Conservation (phyloP, 1,140 invertebrate genomes). For the Papilio xuthus region DNA sequence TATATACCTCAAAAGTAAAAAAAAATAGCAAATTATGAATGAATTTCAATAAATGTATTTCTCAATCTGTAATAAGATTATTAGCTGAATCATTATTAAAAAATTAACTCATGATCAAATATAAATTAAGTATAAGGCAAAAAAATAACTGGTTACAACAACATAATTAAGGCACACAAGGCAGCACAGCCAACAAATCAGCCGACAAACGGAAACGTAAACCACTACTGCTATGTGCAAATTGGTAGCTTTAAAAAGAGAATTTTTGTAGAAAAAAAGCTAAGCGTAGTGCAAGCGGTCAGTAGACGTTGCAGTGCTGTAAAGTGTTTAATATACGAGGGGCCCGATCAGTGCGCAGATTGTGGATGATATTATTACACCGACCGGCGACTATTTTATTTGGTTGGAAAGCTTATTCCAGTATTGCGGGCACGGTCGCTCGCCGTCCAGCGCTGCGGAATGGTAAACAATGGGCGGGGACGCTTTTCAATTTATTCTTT, state of each 20-base stretch:
- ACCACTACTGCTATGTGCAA: slow-evolving; percentile 65
- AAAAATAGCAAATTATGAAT: too few relatives aligned
- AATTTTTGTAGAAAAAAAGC: slow-evolving; percentile 57
- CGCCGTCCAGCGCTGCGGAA: slow-evolving; percentile 14
- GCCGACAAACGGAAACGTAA: slow-evolving; percentile 64
- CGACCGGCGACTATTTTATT: slow-evolving; percentile 36
- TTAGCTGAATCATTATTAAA: too few relatives aligned
- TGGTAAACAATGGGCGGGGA: slow-evolving; percentile 31
- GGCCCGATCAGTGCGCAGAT: slow-evolving; percentile 55
- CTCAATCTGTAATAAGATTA: too few relatives aligned
- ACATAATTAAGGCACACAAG: slow-evolving; percentile 45
- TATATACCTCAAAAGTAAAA: too few relatives aligned
- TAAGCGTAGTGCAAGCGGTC: slow-evolving; percentile 50
- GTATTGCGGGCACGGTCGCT: neutral
- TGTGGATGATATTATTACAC: slow-evolving; percentile 58
- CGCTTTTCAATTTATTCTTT: slow-evolving; percentile 37
- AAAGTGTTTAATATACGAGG: slow-evolving; percentile 68
- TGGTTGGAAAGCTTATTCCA: slow-evolving; percentile 22
- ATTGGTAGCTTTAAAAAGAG: slow-evolving; percentile 68
- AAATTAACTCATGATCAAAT: neutral
- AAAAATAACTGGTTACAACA: slow-evolving; percentile 46
- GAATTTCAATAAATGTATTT: too few relatives aligned
- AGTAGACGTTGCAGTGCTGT: slow-evolving; percentile 57
- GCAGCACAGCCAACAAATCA: slow-evolving; percentile 59
- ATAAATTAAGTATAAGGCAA: neutral